phyloP scores from a whole-genome alignment of 2,888 invertebrate genomes.

The Mechanitis mazaeus region DNA sequence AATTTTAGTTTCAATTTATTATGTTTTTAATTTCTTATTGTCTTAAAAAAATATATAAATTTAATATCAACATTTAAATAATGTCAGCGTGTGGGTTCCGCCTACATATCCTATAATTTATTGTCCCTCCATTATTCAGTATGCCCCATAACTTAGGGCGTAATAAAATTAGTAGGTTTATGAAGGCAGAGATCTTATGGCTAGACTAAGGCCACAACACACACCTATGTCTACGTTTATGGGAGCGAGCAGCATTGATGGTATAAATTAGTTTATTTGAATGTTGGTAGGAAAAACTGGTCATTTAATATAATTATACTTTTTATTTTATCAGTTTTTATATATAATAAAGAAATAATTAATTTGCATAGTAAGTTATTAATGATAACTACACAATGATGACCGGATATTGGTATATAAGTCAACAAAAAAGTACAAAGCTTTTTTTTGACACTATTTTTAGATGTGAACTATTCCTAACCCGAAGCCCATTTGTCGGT shows the following conservation, averaged over 20 bases:
- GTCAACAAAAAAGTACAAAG: not conserved
- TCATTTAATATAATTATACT: too few species aligned
- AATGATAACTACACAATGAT: too few species aligned
- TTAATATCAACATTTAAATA: not conserved
- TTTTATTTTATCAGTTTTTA: too few species aligned
- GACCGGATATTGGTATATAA: not conserved
- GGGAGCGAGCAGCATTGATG: not conserved
- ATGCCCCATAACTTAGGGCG: slow-evolving; percentile 1
- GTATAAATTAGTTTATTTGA: not conserved
- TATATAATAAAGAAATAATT: too few species aligned
- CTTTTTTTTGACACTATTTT: not conserved
- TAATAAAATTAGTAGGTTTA: slow-evolving; percentile 7
- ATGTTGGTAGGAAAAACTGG: too few species aligned
- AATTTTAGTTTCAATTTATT: too few species aligned
- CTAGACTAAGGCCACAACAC: not conserved
- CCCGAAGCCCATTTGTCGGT: slow-evolving; percentile 17
- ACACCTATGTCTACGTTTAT: not conserved
- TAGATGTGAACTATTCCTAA: slow-evolving; percentile 13
- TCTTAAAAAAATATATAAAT: too few species aligned
- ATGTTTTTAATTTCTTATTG: too few species aligned
- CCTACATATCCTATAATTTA: slow-evolving; percentile 13
- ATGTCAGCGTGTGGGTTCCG: not conserved
- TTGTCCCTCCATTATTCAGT: not conserved
- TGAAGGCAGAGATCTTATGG: slow-evolving; percentile 6
- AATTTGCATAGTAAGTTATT: too few species aligned